Evolutionary conservation across 2,113 vertebrate species (phyloP).

Genomic region (Lepidothrix coronata): DNA sequence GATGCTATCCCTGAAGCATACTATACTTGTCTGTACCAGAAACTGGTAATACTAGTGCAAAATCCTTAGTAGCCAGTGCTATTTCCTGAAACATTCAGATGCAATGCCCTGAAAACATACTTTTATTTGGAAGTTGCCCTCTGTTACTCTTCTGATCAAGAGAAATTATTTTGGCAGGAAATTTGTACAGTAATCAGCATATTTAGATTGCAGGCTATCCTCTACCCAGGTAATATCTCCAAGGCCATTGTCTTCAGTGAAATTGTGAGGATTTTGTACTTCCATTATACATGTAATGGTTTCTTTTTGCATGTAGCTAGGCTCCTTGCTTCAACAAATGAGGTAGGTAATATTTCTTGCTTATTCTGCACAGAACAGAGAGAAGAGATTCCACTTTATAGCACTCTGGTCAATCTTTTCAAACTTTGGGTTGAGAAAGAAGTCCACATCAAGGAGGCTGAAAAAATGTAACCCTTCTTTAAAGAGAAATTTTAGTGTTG

Average conservation of each 20-base stretch:
- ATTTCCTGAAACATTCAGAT: not conserved
- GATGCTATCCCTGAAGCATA: not conserved
- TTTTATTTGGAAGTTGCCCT: not conserved
- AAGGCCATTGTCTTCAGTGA: not conserved
- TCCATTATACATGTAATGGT: not conserved
- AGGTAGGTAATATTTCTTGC: not conserved
- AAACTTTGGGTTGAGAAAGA: not conserved
- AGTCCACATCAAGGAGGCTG: rapidly evolving
- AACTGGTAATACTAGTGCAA: not conserved
- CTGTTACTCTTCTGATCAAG: not conserved
- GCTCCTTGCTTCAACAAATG: not conserved
- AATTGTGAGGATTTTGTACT: not conserved
- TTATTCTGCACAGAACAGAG: not conserved
- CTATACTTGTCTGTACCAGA: not conserved
- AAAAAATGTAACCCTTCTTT: not conserved
- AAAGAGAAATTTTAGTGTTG: not conserved
- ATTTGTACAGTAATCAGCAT: not conserved
- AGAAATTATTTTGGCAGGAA: not conserved
- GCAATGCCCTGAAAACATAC: not conserved
- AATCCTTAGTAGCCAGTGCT: not conserved
- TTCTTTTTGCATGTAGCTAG: not conserved
- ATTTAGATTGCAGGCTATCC: not conserved
- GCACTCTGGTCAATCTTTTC: not conserved
- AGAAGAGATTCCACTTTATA: not conserved
- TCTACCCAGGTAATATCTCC: not conserved